These are phyloP conservation scores for Pseudotriccus pelzelni DNA, from an alignment of 2,797 vertebrate species.

Conservation along the genomic window DNA sequence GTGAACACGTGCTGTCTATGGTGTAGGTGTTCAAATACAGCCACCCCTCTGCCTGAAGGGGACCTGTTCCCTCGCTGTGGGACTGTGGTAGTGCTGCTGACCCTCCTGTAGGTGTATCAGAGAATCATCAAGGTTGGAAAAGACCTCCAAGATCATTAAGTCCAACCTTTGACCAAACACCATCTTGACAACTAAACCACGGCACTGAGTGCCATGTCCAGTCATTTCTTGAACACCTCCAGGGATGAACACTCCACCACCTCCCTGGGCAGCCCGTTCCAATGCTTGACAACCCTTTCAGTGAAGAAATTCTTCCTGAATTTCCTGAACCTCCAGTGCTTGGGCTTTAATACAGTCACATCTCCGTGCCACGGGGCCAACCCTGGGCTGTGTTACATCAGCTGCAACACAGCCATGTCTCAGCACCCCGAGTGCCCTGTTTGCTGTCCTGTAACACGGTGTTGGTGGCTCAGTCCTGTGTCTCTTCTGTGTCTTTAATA, in stretches of 20 bases:
- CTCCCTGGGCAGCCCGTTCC: neutral
- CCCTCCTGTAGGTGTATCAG: neutral
- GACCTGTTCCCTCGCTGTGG: neutral
- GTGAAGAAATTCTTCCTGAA: neutral
- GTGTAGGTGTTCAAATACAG: neutral
- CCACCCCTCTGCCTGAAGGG: neutral
- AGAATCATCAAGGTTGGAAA: neutral
- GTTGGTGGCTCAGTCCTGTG: neutral
- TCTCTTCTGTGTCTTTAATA: neutral
- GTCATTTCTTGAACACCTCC: neutral
- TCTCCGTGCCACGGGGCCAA: neutral
- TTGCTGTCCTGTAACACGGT: neutral
- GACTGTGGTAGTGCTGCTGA: neutral
- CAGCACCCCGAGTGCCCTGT: neutral
- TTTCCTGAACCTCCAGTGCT: neutral
- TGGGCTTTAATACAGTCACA: neutral
- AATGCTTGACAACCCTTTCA: neutral
- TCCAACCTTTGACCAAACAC: neutral
- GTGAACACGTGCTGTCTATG: neutral
- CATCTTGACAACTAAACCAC: neutral
- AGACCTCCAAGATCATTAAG: neutral
- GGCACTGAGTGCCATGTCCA: neutral
- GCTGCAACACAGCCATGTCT: rapidly evolving
- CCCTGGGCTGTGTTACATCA: neutral
- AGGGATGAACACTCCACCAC: neutral